Conservation (phyloP, 2,888 invertebrate species). For the Campoplex capitator region DNA sequence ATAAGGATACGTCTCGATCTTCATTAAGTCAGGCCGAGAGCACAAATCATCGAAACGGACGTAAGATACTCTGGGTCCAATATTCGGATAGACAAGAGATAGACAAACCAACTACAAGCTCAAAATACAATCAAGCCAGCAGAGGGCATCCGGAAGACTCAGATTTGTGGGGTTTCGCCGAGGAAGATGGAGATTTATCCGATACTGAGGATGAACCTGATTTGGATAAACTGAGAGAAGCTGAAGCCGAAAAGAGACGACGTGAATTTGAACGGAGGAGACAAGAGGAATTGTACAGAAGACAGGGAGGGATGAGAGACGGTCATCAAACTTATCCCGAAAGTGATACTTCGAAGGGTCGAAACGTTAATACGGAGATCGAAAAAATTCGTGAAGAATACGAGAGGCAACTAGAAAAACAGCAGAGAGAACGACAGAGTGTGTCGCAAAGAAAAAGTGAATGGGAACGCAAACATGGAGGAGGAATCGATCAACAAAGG, state of each 20-base stretch:
- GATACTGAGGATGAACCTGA: conserved; percentile 68
- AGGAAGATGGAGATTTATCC: conserved; percentile 76
- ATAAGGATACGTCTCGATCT: conserved; percentile 6
- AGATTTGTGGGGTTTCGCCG: conserved; percentile 78
- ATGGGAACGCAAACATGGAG: conserved; percentile 14
- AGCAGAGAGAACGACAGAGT: conserved; percentile 54
- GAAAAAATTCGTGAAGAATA: conserved; percentile 68
- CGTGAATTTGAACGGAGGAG: conserved; percentile 69
- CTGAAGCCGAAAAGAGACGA: conserved; percentile 65
- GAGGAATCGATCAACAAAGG: conserved; percentile 32
- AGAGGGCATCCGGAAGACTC: conserved; percentile 35
- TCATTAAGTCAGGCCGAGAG: conserved; percentile 15
- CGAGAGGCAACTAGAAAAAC: conserved; percentile 51
- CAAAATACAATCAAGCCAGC: conserved; percentile 3
- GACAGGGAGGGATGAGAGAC: conserved; percentile 30
- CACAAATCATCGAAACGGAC: conserved; percentile 44
- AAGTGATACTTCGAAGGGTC: conserved; percentile 32
- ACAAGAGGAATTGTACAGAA: conserved; percentile 64
- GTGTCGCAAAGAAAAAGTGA: conserved; percentile 9
- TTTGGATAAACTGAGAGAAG: conserved; percentile 51
- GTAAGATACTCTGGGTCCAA: conserved; percentile 71
- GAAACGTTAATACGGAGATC: conserved; percentile 61
- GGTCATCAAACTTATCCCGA: conserved; percentile 20
- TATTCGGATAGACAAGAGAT: conserved; percentile 45
- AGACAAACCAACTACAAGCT: conserved; percentile 33